Evolutionary conservation across 2,888 invertebrate species (phyloP), one percentile per base, ranked within the genome.

Genomic region (Drosophila flavopinicola): DNA sequence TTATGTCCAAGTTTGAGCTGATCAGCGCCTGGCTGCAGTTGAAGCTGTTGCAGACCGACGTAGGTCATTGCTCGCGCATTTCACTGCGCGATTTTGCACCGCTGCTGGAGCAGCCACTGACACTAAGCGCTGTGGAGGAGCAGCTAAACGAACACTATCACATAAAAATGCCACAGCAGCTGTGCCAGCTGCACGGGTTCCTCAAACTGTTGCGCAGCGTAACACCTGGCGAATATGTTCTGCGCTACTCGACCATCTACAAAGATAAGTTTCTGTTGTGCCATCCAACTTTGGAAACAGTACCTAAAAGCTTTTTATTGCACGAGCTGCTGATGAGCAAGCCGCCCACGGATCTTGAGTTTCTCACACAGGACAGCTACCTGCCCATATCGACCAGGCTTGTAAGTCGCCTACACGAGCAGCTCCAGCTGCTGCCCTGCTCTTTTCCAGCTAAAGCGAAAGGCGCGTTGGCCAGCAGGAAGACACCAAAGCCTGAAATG

Each of bases 11-110:
- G 38, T 88, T 80, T 44, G 88, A 87, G 49, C 58, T 90, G 7
- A 45, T 90, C 1, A 63, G 76, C 9, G 83, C 85, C 11, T 90
- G 90, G 91, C 42, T 90, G 1, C 83, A 79, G 7, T 37, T 90
- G 2, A 76, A 68, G 15, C 57, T 90, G 0, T 45, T 85, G 0
- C 42, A 75, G 32, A 17, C 56, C 1, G 56, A 70, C 0, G 3
- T 45, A 0, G 83, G 68, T 0, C 54, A 73, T 11, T 89, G 90
- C 10, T 51, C 77, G 0, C 85, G 89, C 0, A 49, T 90, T 13
- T 68, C 85, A 3, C 39, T 83, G 4, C 59, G 48, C 0, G 78
- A 75, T 10, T 88, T 86, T 29, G 51, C 57, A 15, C 69, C 74
- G 0, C 30, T 88, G 27, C 38, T 89, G n/a, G 75, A 85, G 29